Base-by-base conservation (phyloP, 1,140 invertebrate species). In the Cydia fagiglandana region DNA sequence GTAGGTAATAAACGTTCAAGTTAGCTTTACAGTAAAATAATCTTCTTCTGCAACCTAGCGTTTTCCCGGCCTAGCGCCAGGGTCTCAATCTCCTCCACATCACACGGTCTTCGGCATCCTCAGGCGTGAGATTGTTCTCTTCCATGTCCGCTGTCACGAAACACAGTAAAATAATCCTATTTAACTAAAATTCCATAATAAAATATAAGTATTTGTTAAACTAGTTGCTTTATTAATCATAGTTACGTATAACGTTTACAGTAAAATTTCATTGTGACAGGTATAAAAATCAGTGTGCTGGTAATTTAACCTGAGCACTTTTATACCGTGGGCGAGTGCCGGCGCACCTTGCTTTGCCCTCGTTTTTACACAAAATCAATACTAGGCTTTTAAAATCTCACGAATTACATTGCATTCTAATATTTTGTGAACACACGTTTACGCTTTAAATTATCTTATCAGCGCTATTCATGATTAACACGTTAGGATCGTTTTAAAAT, bases 291-390 rank as follows among this genome's bases (percentile, higher is more conserved):
- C 66, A 6, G 66, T 15, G 34, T 45, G 66, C 34, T 70, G 34
- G 66, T 70, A 70, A 70, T 70, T 70, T 70, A 70, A 70, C 45
- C 66, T 24, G 34, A 45, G 1, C 66, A 70, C 66, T 70, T 70
- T 70, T 70, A 70, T 41, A 70, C 34, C 34, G 66, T 45, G 34
- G n/a, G 30, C 66, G 66, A 70, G 34, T 10, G 34, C 66, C 20
- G 66, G 66, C 66, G 66, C 66, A 38, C 66, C 66, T 70, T 38
- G 30, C 66, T 70, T 70, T 70, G 66, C 34, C 66, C 66, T 70
- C 66, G 20, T 17, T 70, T 68, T 41, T 45, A 38, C 38, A 45
- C 34, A 10, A 45, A 70, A 70, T 70, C 66, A 45, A 70, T 70
- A 70, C 34, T 70, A 13, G 9, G 30, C 17, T 41, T 70, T 38